These are phyloP conservation scores for Rattus rattus DNA, from an alignment of 2,113 vertebrate genomes.

Conservation along the genomic window DNA sequence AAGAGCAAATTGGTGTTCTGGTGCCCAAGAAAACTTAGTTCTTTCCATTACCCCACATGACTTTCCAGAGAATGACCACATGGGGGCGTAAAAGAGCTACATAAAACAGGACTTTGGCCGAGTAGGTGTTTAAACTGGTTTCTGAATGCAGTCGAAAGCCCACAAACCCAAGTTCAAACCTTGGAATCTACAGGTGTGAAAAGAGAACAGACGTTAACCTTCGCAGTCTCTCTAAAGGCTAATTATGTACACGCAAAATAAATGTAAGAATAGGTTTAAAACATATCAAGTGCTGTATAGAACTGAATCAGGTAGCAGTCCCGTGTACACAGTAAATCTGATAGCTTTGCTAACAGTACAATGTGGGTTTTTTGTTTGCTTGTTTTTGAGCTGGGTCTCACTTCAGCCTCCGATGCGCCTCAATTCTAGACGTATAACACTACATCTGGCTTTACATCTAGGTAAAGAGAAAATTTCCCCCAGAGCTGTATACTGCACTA, in stretches of 20 bases:
- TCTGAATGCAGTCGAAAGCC: neutral
- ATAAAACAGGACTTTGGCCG: neutral
- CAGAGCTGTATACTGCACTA: neutral
- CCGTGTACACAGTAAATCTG: fast-evolving
- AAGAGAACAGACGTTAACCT: neutral
- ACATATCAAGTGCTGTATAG: too few species aligned
- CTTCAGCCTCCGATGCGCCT: neutral
- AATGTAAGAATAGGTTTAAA: neutral
- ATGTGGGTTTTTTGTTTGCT: neutral
- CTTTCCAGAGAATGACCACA: neutral
- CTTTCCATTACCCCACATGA: fast-evolving
- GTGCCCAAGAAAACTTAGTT: too few species aligned
- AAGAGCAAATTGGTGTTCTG: too few species aligned
- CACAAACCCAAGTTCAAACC: neutral
- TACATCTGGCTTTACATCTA: neutral
- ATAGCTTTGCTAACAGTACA: neutral
- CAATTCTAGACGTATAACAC: neutral
- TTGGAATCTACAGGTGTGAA: neutral
- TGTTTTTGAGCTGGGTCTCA: neutral
- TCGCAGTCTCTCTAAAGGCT: neutral
- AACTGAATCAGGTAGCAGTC: fast-evolving
- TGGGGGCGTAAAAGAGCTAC: fast-evolving
- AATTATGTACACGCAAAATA: neutral
- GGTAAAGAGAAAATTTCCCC: neutral
- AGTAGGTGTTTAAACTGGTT: neutral